A percentile compares a stretch with the other conserved stretches of the same genome.
Conservation (phyloP, 2,113 vertebrate species). For the Meles meles region DNA sequence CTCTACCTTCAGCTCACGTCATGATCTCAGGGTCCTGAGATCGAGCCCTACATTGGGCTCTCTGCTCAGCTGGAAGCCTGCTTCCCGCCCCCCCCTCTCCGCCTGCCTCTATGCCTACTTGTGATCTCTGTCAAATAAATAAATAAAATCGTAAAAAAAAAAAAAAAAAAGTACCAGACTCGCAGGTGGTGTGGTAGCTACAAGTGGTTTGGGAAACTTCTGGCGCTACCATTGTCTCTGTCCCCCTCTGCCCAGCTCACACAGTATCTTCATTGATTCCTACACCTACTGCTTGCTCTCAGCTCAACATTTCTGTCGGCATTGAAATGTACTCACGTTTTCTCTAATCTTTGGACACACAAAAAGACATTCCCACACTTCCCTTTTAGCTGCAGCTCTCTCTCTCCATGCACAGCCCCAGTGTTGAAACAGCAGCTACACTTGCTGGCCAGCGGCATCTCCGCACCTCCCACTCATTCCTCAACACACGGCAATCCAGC, state of each 20-base stretch:
- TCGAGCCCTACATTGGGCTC: no score
- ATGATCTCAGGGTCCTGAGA: no score
- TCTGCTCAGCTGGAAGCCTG: no score
- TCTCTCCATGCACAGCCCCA: background rate
- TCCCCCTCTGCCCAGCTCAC: background rate
- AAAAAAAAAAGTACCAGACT: background rate
- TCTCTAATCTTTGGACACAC: background rate
- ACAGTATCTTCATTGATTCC: background rate
- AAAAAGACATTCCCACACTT: background rate
- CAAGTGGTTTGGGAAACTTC: background rate
- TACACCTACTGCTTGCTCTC: background rate
- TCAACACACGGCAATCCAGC: background rate
- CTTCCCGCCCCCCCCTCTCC: no score
- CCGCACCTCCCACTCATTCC: background rate
- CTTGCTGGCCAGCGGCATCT: background rate
- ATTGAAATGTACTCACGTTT: background rate
- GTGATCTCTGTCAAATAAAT: no score
- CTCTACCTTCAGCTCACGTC: no score
- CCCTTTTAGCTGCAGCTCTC: background rate
- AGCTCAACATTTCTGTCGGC: background rate
- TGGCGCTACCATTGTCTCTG: fast-evolving
- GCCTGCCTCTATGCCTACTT: no score
- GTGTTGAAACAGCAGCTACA: background rate
- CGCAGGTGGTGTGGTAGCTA: no score
- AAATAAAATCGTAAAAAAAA: no score